Conservation (phyloP, 1,140 invertebrate genomes). For the Lordiphosa collinella region DNA sequence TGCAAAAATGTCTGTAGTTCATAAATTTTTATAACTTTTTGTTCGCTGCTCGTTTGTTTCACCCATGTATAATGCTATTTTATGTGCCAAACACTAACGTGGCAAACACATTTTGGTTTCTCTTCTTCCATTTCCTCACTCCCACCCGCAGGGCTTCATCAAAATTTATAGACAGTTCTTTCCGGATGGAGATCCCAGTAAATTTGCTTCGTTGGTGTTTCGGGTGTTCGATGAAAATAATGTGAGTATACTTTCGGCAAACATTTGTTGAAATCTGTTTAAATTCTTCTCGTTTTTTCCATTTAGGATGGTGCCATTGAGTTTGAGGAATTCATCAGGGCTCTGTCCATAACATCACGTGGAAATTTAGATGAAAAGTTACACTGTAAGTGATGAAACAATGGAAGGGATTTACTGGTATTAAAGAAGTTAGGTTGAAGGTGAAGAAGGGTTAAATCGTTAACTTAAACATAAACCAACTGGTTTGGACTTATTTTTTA, state of each 20-base stretch:
- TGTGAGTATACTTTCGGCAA: conserved; percentile 84
- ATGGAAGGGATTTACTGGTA: too few relatives aligned
- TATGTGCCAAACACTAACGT: conserved; percentile 31
- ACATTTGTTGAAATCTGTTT: background rate
- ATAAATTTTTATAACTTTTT: conserved; percentile 3
- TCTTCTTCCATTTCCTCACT: conserved; percentile 42
- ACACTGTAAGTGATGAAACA: conserved; percentile 96
- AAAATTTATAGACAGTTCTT: conserved; percentile 99
- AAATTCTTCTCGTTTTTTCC: background rate
- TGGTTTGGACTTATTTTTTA: too few relatives aligned
- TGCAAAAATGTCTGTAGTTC: conserved; percentile 1
- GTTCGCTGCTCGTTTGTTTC: conserved; percentile 30
- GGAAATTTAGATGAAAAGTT: conserved; percentile 97
- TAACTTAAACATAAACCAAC: too few relatives aligned
- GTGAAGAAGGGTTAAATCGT: too few relatives aligned
- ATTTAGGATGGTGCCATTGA: conserved; percentile 96
- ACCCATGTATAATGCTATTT: conserved; percentile 43
- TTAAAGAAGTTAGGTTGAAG: too few relatives aligned
- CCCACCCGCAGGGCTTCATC: conserved; percentile 91
- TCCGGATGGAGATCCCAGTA: conserved; percentile 97
- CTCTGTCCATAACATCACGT: conserved; percentile 95
- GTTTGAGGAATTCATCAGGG: conserved; percentile 97
- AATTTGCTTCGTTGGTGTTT: conserved; percentile 98
- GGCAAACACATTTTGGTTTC: background rate
- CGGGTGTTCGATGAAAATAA: conserved; percentile 99